A percentile compares a stretch with the other conserved stretches of the same genome.
These are phyloP conservation scores for Pseudorasbora parva DNA, from an alignment of 2,113 vertebrate species.

Conservation along the genomic window DNA sequence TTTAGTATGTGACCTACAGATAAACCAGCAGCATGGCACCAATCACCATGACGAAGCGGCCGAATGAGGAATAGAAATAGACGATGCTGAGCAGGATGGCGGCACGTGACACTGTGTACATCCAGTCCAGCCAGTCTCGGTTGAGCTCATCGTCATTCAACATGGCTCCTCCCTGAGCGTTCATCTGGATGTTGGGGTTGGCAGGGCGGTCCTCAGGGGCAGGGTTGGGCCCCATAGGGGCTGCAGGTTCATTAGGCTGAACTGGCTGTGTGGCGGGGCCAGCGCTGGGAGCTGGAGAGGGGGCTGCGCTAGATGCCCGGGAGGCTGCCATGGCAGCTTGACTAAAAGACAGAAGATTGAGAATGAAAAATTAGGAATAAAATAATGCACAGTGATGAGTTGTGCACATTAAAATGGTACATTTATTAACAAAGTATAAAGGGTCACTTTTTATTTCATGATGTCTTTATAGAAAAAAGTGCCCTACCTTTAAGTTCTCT, in stretches of 20 bases:
- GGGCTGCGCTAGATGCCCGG: slow-evolving; percentile 76
- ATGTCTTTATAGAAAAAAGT: not conserved
- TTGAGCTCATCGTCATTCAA: slow-evolving; percentile 94
- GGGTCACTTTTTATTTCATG: not conserved
- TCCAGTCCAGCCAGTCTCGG: slow-evolving; percentile 96
- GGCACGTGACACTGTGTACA: slow-evolving; percentile 90
- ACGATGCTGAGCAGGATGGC: slow-evolving; percentile 93
- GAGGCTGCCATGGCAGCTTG: slow-evolving; percentile 91
- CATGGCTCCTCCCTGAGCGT: slow-evolving; percentile 82
- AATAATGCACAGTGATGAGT: not conserved
- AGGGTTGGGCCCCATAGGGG: slow-evolving; percentile 76
- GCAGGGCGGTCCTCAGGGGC: slow-evolving; percentile 83
- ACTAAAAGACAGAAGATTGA: slow-evolving; percentile 68
- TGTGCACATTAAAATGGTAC: not conserved
- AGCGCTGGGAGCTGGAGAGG: slow-evolving; percentile 71
- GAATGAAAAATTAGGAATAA: not conserved
- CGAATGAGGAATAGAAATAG: slow-evolving; percentile 97
- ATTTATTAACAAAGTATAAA: too few species aligned
- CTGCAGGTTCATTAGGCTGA: slow-evolving; percentile 76
- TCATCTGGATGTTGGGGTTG: slow-evolving; percentile 90
- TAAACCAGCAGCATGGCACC: slow-evolving; percentile 95
- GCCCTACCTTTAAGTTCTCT: too few species aligned
- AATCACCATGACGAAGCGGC: slow-evolving; percentile 92
- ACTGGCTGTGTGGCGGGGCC: slow-evolving; percentile 64
- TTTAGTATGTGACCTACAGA: slow-evolving; percentile 80